Evolutionary conservation across 1,140 invertebrate genomes (phyloP), one percentile per base, ranked within the genome.

Genomic region (Saccostrea echinata): DNA sequence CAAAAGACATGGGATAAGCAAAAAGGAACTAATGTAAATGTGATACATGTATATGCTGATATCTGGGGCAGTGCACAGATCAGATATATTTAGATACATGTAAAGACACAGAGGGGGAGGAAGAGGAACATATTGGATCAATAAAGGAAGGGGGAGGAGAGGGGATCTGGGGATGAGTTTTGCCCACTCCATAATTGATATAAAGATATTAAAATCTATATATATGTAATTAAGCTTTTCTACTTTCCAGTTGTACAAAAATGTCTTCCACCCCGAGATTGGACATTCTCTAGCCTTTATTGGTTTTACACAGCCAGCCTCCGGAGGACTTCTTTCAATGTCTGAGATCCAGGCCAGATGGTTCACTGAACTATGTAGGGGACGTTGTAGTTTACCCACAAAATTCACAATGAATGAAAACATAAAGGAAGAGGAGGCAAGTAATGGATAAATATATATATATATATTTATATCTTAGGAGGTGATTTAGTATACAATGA

Each of bases 261-360:
- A 94, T 88, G 93, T 94, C 55, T 94, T 94, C 86, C 89, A 86
- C 61, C 94, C 94, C 76, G 90, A 91, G 6, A 89, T 94, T 64
- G 94, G 93, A 1, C 80, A 88, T 13, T 89, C 85, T 83, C 64
- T 94, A 52, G 93, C 93, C 9, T 94, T 94, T 81, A 94, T 94
- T 71, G 94, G 94, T 8, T 94, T 94, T 91, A 93, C 94, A 1
- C 94, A 94, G 85, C 94, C 94, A 12, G 92, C 94, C 0, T 94
- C 94, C 18, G 94, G 94, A 18, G 94, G 94, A 16, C 85, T 94
- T n/a, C 88, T 94, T 18, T 90, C 92, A 9, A 94, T 94, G 93
- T 93, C 94, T 0, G 94, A 94, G 87, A 93, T 88, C n/a, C 94
- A 94, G 88, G 92, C 94, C n/a, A 88, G 93, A 71, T 94, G 94